Conservation (phyloP, 2,888 invertebrate species). For the Hoplodrina blanda region DNA sequence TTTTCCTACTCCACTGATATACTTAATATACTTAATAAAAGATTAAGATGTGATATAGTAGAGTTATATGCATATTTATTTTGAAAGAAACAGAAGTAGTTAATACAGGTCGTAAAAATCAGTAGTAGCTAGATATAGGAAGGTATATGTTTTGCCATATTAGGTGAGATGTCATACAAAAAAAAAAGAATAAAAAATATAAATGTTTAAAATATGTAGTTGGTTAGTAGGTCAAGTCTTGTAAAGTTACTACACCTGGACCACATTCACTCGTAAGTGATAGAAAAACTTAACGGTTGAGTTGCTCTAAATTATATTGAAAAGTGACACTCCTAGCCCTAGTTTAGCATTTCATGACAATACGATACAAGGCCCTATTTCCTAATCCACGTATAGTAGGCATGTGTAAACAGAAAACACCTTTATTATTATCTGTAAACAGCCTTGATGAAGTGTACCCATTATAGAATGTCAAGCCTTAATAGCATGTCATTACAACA, state of each 20-base stretch:
- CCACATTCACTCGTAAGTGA: background rate
- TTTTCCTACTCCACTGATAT: background rate
- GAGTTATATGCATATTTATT: too few species aligned
- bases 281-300: constrained; percentile 30
- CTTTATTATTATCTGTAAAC: constrained; percentile 24
- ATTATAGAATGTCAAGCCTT: constrained; percentile 12
- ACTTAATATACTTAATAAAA: too few species aligned
- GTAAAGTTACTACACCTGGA: background rate
- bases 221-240: background rate
- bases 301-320: constrained; percentile 21
- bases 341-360: constrained; percentile 37
- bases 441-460: constrained; percentile 23
- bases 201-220: too few species aligned
- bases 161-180: too few species aligned
- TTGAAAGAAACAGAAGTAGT: too few species aligned
- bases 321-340: constrained; percentile 40
- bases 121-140: too few species aligned
- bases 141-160: too few species aligned
- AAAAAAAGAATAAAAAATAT: too few species aligned
- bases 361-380: constrained; percentile 37
- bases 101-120: too few species aligned
- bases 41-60: background rate
- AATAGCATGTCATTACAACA: background rate
- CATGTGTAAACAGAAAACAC: constrained; percentile 39
- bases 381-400: constrained; percentile 18